Evolutionary conservation across 2,888 invertebrate genomes (phyloP), one percentile per base, ranked within the genome.

Genomic region (Lasioglossum marginatum): DNA sequence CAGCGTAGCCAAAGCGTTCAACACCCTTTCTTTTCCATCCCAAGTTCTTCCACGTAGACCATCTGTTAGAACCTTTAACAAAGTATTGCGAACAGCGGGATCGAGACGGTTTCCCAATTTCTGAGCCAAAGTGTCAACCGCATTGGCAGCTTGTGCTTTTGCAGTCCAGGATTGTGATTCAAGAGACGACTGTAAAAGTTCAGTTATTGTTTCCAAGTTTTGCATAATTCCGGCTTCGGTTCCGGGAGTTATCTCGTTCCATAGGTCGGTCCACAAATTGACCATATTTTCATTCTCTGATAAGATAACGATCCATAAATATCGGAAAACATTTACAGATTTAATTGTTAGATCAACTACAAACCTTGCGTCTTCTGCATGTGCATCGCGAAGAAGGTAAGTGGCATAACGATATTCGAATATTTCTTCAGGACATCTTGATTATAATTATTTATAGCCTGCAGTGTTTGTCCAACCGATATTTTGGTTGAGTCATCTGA

Each of bases 301-400:
- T 77, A 74, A 77, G 80, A 85, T 57, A 48, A 34, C 23, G 8
- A 14, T 60, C 6, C 52, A 82, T 77, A 48, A 83, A 60, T 74
- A 60, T 43, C 8, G 6, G 34, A 77, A 45, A 40, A 70, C 48
- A 40, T 45, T 72, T 75, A 63, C 34, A 40, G 52, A 72, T 77
- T 10, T 75, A 66, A 45, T 66, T 74, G 14, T 60, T 52, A 63
- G 31, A 74, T 12, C 43, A 37, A 76, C 68, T 81, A 87, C 86
- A 37, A 71, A 96, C 96, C 97, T 37, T 97, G 96, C 27, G 96
- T 97, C 93, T 97, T 97, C 91, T 97, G 97, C 31, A 97, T 97
- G 93, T 99, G 99, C 98, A 98, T 99, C 19, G 98, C 99, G 88
- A 98, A 97, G 95, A 98, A 99, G 37, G 98, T 97, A 81, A 98